Conservation (phyloP, 2,113 vertebrate species). For the Ivindomyrus marchei region DNA sequence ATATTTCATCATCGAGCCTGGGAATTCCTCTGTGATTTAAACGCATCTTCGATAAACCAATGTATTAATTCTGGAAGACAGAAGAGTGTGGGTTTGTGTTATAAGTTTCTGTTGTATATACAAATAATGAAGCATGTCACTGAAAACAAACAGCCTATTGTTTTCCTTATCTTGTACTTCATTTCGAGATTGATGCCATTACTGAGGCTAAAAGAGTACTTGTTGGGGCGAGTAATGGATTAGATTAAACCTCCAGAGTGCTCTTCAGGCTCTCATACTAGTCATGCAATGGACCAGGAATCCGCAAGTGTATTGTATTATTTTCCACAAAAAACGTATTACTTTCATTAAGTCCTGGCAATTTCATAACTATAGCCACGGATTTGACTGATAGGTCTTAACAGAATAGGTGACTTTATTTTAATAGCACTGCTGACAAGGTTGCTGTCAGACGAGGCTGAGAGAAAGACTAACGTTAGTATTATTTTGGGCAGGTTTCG, state of each 20-base stretch:
- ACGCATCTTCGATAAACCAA: background rate
- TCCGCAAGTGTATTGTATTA: background rate
- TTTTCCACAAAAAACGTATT: background rate
- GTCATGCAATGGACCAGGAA: background rate
- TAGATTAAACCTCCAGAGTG: background rate
- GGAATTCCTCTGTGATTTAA: background rate
- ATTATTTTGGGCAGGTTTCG: background rate
- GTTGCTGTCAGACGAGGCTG: background rate
- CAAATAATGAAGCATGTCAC: background rate
- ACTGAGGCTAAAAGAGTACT: background rate
- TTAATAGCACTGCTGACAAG: background rate
- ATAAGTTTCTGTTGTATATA: background rate
- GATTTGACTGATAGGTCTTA: background rate
- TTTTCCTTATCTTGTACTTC: background rate
- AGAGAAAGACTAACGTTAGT: background rate
- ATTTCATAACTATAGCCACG: background rate
- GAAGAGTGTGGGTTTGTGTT: background rate
- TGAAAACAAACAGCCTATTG: background rate
- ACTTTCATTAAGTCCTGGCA: background rate
- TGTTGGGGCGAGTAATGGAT: background rate
- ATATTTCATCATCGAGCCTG: background rate
- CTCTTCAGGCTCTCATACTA: background rate
- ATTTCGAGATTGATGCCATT: background rate
- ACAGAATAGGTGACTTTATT: background rate
- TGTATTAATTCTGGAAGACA: background rate